Evolutionary conservation across 2,113 vertebrate genomes (phyloP).

Genomic region (Jacana jacana): DNA sequence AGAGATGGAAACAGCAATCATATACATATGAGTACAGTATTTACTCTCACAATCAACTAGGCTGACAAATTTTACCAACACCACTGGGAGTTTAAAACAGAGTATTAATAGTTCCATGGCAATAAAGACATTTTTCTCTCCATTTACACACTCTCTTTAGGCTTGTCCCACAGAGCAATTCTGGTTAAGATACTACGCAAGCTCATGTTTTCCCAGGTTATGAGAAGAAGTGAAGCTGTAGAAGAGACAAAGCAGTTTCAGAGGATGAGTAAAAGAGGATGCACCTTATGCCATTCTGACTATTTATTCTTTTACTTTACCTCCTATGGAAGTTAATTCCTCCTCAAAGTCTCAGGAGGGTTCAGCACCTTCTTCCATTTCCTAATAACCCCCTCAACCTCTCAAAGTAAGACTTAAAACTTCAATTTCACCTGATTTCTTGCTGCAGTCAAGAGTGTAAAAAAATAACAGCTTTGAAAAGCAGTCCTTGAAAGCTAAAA

Average conservation of each 20-base stretch:
- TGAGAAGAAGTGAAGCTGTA: neutral
- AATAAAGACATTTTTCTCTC: neutral
- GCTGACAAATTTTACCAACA: neutral
- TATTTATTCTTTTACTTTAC: neutral
- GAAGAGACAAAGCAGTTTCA: neutral
- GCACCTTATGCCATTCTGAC: neutral
- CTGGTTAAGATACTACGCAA: neutral
- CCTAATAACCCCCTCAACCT: neutral
- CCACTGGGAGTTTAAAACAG: neutral
- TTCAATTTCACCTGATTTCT: neutral
- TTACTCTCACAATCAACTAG: neutral
- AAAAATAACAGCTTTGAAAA: slow-evolving; percentile 17
- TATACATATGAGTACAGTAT: neutral
- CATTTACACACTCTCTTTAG: neutral
- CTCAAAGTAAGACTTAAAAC: neutral
- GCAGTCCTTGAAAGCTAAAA: neutral
- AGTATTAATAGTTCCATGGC: neutral
- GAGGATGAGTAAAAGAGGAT: neutral
- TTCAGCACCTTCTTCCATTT: slow-evolving; percentile 16
- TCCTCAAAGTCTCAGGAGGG: neutral
- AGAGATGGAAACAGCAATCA: neutral
- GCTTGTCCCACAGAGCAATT: neutral
- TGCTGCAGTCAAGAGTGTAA: neutral
- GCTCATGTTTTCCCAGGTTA: neutral
- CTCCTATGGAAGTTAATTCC: neutral